Conservation (phyloP, 1,140 invertebrate species). For the Bombus ignitus region DNA sequence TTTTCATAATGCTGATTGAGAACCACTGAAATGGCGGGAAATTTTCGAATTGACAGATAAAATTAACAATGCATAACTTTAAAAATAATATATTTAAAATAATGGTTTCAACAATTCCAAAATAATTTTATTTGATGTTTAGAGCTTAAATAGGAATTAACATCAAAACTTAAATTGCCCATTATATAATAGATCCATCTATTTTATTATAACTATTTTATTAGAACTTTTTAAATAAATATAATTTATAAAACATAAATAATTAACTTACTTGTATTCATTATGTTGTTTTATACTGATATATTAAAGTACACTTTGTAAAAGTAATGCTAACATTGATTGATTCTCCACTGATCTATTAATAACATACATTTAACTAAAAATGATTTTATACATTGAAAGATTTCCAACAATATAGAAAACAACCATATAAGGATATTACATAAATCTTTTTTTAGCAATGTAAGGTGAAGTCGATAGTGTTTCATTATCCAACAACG, state of each 20-base stretch:
- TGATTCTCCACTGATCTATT: background rate
- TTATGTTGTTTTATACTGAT: background rate
- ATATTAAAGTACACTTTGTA: background rate
- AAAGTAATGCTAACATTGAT: background rate
- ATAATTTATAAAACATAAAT: background rate
- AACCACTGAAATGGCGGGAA: slow-evolving; percentile 54
- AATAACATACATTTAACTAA: background rate
- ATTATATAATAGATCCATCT: no score
- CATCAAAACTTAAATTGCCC: background rate
- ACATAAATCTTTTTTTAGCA: background rate
- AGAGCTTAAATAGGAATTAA: background rate
- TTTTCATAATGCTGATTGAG: slow-evolving; percentile 46
- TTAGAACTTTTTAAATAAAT: background rate
- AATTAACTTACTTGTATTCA: background rate
- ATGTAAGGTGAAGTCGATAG: slow-evolving; percentile 6
- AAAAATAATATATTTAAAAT: background rate
- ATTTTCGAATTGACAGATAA: slow-evolving; percentile 28
- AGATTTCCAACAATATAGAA: no score
- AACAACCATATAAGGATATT: background rate
- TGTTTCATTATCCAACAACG: background rate
- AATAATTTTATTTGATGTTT: background rate
- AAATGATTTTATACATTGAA: slow-evolving; percentile 4
- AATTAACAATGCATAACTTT: background rate
- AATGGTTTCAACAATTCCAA: background rate
- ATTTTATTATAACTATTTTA: no score